A percentile compares a stretch with the other conserved stretches of the same genome.
Evolutionary conservation across 2,797 vertebrate genomes (phyloP).

Genomic region (Urocyon cinereoargenteus): DNA sequence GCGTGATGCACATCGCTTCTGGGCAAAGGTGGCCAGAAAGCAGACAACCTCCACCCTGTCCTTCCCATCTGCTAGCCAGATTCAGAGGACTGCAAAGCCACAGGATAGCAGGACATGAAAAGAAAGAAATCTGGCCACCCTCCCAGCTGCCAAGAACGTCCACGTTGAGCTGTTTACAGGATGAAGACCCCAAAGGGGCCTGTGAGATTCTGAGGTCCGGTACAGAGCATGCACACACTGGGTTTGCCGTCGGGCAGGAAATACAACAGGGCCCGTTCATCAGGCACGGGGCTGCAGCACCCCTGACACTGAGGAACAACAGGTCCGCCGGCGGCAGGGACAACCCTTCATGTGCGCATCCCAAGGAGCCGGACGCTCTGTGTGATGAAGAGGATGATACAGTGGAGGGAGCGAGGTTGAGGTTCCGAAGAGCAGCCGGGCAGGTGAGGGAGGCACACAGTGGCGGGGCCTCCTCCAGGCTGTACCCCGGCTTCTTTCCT

Average conservation of each 20-base stretch:
- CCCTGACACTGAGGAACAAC: not conserved
- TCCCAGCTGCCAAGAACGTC: not conserved
- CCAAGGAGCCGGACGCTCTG: not conserved
- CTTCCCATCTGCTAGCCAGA: not conserved
- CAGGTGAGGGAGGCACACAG: accelerated
- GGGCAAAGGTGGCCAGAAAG: not conserved
- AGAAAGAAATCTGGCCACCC: not conserved
- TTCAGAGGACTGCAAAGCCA: not conserved
- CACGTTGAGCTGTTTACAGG: not conserved
- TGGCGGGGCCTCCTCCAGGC: not conserved
- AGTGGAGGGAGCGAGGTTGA: not conserved
- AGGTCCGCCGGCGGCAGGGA: not conserved
- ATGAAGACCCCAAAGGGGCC: not conserved
- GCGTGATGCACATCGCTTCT: not conserved
- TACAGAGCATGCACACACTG: not conserved
- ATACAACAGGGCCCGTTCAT: not conserved
- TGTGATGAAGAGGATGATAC: too few species aligned
- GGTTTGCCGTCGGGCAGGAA: not conserved
- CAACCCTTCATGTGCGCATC: not conserved
- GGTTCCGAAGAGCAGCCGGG: not conserved
- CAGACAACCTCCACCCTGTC: not conserved
- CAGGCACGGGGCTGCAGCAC: not conserved
- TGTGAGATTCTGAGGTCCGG: not conserved
- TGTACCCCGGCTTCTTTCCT: not conserved
- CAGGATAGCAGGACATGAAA: not conserved